Percentiles rank a stretch among this genome's conserved stretches.
These are phyloP conservation scores for Cassiopea andromeda DNA, from an alignment of 30 jellyfish, hydroid and myxozoan genomes.

Conservation along the genomic window DNA sequence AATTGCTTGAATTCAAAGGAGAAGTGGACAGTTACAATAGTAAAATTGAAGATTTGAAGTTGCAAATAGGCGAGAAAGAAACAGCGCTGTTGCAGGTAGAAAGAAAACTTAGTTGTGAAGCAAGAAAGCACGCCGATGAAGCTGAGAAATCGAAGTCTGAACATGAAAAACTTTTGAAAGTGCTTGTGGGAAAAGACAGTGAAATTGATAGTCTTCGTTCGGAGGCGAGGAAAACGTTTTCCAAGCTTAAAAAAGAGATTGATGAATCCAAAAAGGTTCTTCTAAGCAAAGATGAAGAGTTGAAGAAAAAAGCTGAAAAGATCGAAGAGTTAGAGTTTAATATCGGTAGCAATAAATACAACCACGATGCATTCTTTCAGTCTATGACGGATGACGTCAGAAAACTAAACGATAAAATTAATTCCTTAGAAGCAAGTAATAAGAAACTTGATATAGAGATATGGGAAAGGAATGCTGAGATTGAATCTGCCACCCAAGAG, in stretches of 20 bases:
- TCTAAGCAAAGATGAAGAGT: conserved; percentile 18
- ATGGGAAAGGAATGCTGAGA: conserved; percentile 62
- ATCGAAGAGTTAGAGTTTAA: conserved; percentile 14
- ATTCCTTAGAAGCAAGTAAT: conserved; percentile 24
- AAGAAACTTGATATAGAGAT: conserved; percentile 36
- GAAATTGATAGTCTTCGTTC: neutral
- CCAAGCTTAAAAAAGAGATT: conserved; percentile 11
- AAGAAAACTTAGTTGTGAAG: neutral
- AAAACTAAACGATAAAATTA: conserved; percentile 25
- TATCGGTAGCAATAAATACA: conserved; percentile 48
- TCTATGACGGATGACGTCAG: conserved; percentile 42
- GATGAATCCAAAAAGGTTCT: conserved; percentile 11
- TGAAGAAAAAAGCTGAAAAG: conserved; percentile 4
- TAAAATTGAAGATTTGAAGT: neutral
- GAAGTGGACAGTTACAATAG: neutral
- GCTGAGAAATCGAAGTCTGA: neutral
- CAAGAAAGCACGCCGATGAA: conserved; percentile 12
- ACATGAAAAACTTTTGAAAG: neutral
- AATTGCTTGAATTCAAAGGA: neutral
- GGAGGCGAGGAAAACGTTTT: neutral
- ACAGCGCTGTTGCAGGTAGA: neutral
- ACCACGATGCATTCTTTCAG: conserved; percentile 56
- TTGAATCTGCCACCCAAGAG: conserved; percentile 38
- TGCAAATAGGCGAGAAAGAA: conserved; percentile 7
- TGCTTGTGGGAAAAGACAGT: conserved; percentile 13